Evolutionary conservation across 2,113 vertebrate species (phyloP).

Genomic region (Psephotus haematonotus): DNA sequence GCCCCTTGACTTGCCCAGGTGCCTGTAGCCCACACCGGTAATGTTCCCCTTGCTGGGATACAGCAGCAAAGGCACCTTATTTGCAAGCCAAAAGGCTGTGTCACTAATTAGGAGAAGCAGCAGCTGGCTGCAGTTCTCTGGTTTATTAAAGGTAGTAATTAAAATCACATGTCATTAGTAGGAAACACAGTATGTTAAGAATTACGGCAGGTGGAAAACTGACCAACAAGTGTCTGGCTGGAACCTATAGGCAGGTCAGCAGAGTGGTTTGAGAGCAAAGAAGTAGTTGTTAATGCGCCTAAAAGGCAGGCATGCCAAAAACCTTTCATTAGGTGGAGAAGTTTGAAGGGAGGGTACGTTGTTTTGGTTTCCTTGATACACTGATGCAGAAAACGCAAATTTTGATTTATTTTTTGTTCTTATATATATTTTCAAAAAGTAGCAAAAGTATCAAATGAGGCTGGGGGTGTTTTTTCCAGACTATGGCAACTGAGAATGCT

Average conservation of each 20-base stretch:
- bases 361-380: neutral
- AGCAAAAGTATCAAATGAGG: neutral
- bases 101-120: neutral
- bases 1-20: neutral
- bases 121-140: neutral
- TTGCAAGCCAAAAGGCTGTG: neutral
- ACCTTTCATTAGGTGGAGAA: neutral
- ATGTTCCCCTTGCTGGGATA: accelerated
- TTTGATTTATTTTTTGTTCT: accelerated
- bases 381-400: neutral
- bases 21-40: accelerated
- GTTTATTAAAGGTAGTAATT: neutral
- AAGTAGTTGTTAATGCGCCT: accelerated
- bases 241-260: neutral
- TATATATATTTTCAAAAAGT: neutral
- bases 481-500: neutral
- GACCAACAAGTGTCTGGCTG: neutral
- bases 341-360: neutral
- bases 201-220: neutral
- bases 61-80: neutral
- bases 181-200: neutral
- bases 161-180: neutral
- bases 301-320: neutral
- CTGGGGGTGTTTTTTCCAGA: accelerated
- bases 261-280: neutral